These are phyloP conservation scores for Actenoides lindsayi DNA, from an alignment of 2,113 vertebrate species.

Conservation along the genomic window DNA sequence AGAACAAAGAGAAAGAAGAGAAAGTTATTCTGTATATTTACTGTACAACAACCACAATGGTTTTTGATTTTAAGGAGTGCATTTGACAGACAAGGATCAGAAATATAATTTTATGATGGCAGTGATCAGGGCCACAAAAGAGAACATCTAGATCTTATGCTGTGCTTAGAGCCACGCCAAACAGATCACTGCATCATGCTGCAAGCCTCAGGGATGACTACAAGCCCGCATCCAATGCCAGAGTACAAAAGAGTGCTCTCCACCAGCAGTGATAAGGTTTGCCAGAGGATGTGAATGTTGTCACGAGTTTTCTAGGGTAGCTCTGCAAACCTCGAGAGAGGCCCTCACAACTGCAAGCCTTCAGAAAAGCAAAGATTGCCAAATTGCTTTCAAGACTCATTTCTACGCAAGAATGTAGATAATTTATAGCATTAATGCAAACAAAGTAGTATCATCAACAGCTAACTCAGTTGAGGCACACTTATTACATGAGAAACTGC, in stretches of 20 bases:
- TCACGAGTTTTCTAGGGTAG: neutral
- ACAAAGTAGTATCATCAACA: neutral
- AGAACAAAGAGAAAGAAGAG: too few species aligned
- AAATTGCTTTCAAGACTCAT: neutral
- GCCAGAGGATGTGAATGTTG: neutral
- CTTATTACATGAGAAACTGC: neutral
- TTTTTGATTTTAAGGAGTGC: neutral
- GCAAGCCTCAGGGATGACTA: rapidly evolving
- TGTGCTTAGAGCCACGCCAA: neutral
- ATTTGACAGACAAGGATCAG: neutral
- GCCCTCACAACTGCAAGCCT: neutral
- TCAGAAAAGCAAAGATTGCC: neutral
- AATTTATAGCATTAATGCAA: neutral
- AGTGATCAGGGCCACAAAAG: neutral
- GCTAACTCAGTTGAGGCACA: neutral
- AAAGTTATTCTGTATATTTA: neutral
- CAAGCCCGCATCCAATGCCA: neutral
- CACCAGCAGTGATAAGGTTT: neutral
- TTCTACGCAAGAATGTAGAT: neutral
- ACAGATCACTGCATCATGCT: neutral
- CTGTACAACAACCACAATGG: neutral
- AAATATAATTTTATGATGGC: neutral
- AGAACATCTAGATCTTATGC: neutral
- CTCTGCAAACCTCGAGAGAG: neutral
- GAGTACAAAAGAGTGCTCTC: neutral